Base-by-base conservation (phyloP, 2,797 vertebrate genomes). In the Mus spretus region DNA sequence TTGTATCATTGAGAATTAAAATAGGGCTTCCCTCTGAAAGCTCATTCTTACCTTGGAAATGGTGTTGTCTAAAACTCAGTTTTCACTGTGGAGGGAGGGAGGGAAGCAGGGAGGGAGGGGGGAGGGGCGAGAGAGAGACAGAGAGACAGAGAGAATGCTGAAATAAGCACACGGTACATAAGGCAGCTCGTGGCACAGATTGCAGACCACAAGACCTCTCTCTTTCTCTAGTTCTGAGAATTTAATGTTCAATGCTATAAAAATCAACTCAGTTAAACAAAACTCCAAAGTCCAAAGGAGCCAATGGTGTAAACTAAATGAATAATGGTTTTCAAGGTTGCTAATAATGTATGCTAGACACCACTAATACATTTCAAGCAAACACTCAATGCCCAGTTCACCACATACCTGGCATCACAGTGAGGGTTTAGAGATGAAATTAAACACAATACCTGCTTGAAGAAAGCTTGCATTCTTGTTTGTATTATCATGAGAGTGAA, bases 161-260 rank as follows among this genome's bases (percentile, higher is more conserved):
- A 91, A 26, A 50, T 37, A 72, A 72, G 50, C 22, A 67, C 2
- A 47, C 47, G 26, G 7, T 24, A 17, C 6, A 47, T 1, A 74
- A 14, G 10, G 28, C 7, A 17, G 50, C 0, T 1, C 75, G 26
- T 63, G 80, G 82, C 47, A 0, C 34, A 82, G 44, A 74, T 55
- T 75, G 15, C 44, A 89, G 19, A 67, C n/a, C 53, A 34, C 57
- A 92, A 81, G 70, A 22, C 57, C 65, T 50, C 50, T 50, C 50
- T 67, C 67, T 88, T 77, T 61, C 40, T 77, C 74, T 28, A 26
- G 20, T 80, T 57, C 63, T 85, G 47, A 34, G 70, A 81, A 37
- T 61, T 94, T 77, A 90, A 86, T 79, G 82, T 92, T 90, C 70
- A 95, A 88, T 65, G 89, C 85, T 87, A 37, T 1, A 11, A 97